Evolutionary conservation across 2,113 vertebrate genomes (phyloP), one percentile per base, ranked within the genome.

Genomic region (Saguinus imperator): DNA sequence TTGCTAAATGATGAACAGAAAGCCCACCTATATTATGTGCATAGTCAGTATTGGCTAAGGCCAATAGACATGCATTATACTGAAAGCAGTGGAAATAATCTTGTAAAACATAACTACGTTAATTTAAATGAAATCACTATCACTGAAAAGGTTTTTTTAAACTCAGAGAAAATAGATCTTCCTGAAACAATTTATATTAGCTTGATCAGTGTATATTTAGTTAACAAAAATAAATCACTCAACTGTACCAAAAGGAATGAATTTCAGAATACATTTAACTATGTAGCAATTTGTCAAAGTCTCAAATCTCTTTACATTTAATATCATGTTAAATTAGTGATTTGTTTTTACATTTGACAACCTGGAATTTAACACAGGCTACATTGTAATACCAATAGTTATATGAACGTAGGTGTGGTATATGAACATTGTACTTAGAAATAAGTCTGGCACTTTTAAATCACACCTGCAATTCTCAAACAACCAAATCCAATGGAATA

Each of bases 221-320:
- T 35, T 50, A 93, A 57, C 57, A 94, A 93, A 72, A 64, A 90
- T 77, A 93, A 91, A 92, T 95, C 27, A 25, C 8, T 8, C 27
- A 90, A 64, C 61, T 88, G 23, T 52, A 75, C 8, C 52, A 75
- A 58, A 66, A 80, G 37, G 32, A 91, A 55, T 88, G n/a, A 50
- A 75, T 87, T 45, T 92, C 55, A 80, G 87, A 87, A 80, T 37
- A 11, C 32, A 94, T 80, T 87, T 77, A 95, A 43, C 21, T 58
- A 23, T 32, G 25, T 2, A 76, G 72, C 21, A 64, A 94, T 80
- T 84, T 72, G 52, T 90, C 81, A 91, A 73, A 82, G 35, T 77
- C 32, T 72, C 50, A 87, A 75, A 80, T 91, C 18, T 27, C n/a
- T 93, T 94, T 87, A 40, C 61, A 83, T 87, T 87, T 76, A 94